Evolutionary conservation across 2,797 vertebrate genomes (phyloP).

Genomic region (Miichthys miiuy): DNA sequence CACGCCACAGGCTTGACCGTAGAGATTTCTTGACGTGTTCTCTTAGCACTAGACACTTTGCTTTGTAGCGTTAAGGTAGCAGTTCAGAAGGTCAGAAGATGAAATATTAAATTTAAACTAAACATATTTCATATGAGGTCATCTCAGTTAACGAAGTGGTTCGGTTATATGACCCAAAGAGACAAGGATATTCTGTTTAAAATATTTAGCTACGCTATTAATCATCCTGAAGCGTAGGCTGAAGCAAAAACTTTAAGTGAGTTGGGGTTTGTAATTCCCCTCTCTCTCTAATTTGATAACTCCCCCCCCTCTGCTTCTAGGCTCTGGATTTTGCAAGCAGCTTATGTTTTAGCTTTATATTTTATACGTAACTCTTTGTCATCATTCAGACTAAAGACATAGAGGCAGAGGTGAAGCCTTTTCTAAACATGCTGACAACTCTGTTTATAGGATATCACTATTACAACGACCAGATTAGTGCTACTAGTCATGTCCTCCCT

Average conservation of each 20-base stretch:
- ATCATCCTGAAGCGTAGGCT: not conserved
- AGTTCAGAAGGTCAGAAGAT: not conserved
- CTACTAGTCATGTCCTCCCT: not conserved
- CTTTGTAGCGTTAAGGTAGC: not conserved
- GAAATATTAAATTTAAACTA: not conserved
- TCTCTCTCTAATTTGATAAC: not conserved
- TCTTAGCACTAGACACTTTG: not conserved
- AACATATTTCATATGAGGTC: constrained; percentile 13
- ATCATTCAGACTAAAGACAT: constrained; percentile 28
- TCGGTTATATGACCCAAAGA: not conserved
- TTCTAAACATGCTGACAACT: constrained; percentile 44
- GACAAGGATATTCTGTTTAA: not conserved
- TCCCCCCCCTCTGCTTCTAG: not conserved
- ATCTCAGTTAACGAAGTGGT: too few species aligned
- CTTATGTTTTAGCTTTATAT: constrained; percentile 9
- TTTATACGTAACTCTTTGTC: constrained; percentile 6
- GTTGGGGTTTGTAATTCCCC: not conserved
- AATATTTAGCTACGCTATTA: not conserved
- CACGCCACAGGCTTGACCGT: not conserved
- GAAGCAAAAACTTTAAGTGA: not conserved
- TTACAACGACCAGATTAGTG: constrained; percentile 18
- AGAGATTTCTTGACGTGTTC: constrained; percentile 8
- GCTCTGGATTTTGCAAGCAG: not conserved
- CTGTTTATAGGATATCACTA: constrained; percentile 29
- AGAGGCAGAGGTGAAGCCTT: constrained; percentile 5